phyloP scores from a whole-genome alignment of 2,113 vertebrate genomes.

The rat (Rattus norvegicus) region DNA sequence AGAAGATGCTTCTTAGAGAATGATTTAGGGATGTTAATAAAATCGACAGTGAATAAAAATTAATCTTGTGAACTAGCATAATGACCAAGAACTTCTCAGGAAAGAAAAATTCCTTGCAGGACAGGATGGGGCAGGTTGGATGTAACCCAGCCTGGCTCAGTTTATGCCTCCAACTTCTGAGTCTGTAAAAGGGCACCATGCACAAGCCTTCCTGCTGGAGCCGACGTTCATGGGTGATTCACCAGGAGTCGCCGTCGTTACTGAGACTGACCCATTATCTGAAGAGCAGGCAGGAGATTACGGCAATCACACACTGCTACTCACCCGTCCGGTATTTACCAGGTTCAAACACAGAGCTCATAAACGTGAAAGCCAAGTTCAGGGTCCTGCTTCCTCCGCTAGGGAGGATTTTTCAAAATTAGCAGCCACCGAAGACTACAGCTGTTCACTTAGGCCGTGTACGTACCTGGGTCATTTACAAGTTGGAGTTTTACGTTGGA shows the following conservation, averaged over 20 bases:
- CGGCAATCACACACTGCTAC: neutral
- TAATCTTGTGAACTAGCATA: neutral
- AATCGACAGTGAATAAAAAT: slow-evolving; percentile 9
- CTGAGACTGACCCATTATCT: neutral
- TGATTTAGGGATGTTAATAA: neutral
- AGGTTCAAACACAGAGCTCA: slow-evolving; percentile 6
- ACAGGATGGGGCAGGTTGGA: neutral
- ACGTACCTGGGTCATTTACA: neutral
- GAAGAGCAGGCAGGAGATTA: neutral
- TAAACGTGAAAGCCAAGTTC: slow-evolving; percentile 1
- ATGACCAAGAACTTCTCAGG: neutral
- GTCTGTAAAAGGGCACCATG: slow-evolving; percentile 4
- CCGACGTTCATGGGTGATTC: neutral
- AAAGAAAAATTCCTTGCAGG: neutral
- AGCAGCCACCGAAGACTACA: neutral
- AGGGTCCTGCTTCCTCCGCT: slow-evolving; percentile 5
- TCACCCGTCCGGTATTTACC: neutral
- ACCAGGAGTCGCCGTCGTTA: neutral
- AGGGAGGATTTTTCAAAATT: neutral
- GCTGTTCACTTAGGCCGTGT: neutral
- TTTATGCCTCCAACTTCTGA: neutral
- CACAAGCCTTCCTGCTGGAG: neutral
- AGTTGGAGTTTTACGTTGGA: neutral
- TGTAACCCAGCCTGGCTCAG: neutral
- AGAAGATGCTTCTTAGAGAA: neutral